Conservation (phyloP, 2,113 vertebrate genomes). For the Syrmaticus mikado region DNA sequence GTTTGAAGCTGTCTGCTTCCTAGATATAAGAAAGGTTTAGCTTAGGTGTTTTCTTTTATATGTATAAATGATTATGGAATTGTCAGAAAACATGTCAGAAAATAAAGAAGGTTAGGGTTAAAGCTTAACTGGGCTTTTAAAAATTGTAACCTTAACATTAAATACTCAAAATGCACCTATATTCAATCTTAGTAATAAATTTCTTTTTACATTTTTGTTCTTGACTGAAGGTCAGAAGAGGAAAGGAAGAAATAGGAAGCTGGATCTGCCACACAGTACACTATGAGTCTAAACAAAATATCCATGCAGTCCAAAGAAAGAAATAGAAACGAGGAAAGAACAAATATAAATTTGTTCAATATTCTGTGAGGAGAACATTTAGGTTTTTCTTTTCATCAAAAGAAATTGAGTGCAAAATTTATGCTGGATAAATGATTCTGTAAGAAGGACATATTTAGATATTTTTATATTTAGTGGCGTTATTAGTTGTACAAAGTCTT, state of each 20-base stretch:
- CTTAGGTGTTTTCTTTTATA: rapidly evolving
- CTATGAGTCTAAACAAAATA: background rate
- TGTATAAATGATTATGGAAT: rapidly evolving
- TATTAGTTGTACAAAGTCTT: background rate
- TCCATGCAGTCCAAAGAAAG: too few species aligned
- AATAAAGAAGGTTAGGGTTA: background rate
- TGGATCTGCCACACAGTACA: rapidly evolving
- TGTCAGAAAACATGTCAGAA: too few species aligned
- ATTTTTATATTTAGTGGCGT: background rate
- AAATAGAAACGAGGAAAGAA: background rate
- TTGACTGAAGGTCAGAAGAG: background rate
- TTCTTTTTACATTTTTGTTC: background rate
- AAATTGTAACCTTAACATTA: background rate
- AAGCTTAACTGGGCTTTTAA: background rate
- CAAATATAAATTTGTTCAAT: background rate
- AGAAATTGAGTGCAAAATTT: background rate
- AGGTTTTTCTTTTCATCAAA: background rate
- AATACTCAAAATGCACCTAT: background rate
- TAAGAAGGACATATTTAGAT: background rate
- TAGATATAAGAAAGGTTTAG: rapidly evolving
- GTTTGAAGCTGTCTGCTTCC: background rate
- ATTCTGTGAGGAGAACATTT: background rate
- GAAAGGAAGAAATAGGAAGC: background rate
- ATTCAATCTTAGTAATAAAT: rapidly evolving
- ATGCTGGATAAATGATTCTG: background rate